A percentile compares a stretch with the other conserved stretches of the same genome.
phyloP scores from a whole-genome alignment of 2,797 vertebrate species.

The Argentina silus region DNA sequence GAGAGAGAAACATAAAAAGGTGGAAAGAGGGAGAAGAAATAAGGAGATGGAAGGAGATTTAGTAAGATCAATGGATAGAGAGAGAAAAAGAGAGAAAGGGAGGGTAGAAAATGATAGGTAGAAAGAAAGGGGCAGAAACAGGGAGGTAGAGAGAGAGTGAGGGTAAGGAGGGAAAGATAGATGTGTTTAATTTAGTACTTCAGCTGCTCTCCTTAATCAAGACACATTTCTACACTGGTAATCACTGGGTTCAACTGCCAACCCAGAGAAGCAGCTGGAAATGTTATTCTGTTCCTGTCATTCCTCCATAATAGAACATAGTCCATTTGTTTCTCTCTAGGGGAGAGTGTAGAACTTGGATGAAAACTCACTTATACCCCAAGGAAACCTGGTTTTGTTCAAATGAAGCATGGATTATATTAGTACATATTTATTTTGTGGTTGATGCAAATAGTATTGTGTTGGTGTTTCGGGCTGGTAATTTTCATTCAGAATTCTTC shows the following conservation, averaged over 20 bases:
- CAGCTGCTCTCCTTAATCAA: background rate
- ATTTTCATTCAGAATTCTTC: background rate
- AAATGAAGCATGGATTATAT: too few species aligned
- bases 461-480: too few species aligned
- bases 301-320: background rate
- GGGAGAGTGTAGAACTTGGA: too few species aligned
- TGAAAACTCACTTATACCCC: too few species aligned
- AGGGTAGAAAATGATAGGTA: too few species aligned
- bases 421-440: background rate
- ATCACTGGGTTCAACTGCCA: background rate
- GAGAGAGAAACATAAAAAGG: background rate
- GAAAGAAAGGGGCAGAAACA: background rate
- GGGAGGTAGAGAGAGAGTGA: background rate
- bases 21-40: background rate
- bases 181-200: background rate
- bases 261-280: constrained; percentile 5
- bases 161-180: background rate
- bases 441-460: background rate
- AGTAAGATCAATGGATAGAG: background rate
- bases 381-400: too few species aligned
- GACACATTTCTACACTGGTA: background rate
- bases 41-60: background rate
- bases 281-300: background rate
- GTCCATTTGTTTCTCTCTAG: background rate
- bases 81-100: background rate